A percentile compares a stretch with the other conserved stretches of the same genome.
These are phyloP conservation scores for Acanthiza pusilla DNA, from an alignment of 2,797 vertebrate species.

Conservation along the genomic window DNA sequence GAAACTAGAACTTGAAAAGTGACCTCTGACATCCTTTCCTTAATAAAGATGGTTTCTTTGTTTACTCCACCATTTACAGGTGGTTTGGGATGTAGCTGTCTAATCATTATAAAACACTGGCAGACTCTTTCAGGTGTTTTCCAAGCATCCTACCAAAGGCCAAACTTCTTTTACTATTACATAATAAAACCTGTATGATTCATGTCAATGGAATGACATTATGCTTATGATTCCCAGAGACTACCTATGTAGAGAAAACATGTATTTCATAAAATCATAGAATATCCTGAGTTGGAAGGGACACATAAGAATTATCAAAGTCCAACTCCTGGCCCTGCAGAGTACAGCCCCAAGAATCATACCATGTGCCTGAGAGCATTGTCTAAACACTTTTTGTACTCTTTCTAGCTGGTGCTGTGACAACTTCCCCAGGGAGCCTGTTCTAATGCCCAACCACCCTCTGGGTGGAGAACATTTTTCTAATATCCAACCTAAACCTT, in stretches of 20 bases:
- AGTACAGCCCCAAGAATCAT: not conserved
- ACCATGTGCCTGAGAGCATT: not conserved
- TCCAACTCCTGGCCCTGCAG: fast-evolving
- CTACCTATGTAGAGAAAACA: not conserved
- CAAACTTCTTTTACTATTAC: not conserved
- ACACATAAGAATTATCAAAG: not conserved
- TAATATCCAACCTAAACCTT: not conserved
- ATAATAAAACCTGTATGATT: not conserved
- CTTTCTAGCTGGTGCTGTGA: not conserved
- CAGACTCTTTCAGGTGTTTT: not conserved
- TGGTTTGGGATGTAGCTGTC: not conserved
- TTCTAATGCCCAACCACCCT: not conserved
- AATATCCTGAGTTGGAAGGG: not conserved
- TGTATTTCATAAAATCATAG: not conserved
- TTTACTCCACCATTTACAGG: not conserved
- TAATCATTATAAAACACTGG: not conserved
- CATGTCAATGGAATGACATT: not conserved
- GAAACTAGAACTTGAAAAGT: not conserved
- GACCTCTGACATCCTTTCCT: not conserved
- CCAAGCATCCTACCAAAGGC: not conserved
- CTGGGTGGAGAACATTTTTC: not conserved
- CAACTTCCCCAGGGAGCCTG: not conserved
- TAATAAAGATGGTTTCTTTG: not conserved
- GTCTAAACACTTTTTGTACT: not conserved
- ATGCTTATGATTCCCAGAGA: not conserved